Base-by-base conservation (phyloP, 2,113 vertebrate genomes). In the Clarias gariepinus region DNA sequence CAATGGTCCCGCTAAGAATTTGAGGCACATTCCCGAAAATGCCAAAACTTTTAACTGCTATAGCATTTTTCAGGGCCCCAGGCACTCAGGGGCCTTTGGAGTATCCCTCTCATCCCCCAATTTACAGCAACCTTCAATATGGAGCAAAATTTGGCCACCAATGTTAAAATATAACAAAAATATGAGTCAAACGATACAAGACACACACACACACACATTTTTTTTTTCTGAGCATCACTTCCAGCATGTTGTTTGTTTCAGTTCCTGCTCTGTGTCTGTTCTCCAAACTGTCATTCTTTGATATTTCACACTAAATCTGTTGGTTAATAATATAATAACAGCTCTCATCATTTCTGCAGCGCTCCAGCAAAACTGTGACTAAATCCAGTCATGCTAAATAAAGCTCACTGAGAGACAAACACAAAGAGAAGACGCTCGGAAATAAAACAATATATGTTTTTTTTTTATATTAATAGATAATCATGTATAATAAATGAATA, bases 281-380 rank as follows among this genome's bases (percentile, higher is more conserved):
- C 78, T 60, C 18, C 28, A 60, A 60, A 36, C 77, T 33, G 77
- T 18, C 55, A 23, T 80, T 80, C 57, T 60, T 58, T 80, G 57
- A 80, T 80, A 80, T 80, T 80, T 80, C 78, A 80, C 78, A 80
- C 78, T 2, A 60, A 80, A 60, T 36, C 78, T 80, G 78, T 80
- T 80, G 2, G 78, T 33, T 80, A 80, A 60, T 80, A 80, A 60
- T 80, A 80, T 80, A 80, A 80, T 57, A 78, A 79, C 55, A 33
- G 53, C 9, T 58, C 57, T 33, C n/a, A 10, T 80, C 78, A 80
- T 60, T 58, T 80, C 78, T 60, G 28, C 78, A 33, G 18, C 6
- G 78, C 78, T 80, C 60, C 30, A 33, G 55, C 30, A 60, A 80
- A 80, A 60, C 78, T 60, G 78, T 80, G 57, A 80, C 78, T 80